Conservation (phyloP, 1,140 invertebrate genomes). For the Sminthurides bifidus region DNA sequence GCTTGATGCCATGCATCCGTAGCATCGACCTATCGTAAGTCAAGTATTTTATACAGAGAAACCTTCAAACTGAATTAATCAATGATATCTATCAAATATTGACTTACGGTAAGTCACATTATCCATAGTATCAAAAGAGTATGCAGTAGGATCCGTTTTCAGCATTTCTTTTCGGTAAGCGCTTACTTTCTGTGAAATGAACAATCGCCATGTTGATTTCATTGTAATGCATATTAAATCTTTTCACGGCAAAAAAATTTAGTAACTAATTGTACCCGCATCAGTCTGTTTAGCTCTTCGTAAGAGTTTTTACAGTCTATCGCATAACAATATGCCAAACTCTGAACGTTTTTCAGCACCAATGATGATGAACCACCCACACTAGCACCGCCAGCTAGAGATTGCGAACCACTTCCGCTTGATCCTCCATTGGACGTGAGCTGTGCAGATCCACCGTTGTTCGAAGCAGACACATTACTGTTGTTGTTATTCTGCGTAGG, state of each 20-base stretch:
- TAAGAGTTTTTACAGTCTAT: conserved; percentile 87
- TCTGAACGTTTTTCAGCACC: conserved; percentile 47
- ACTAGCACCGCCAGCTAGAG: neutral
- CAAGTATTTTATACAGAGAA: neutral
- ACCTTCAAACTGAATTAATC: neutral
- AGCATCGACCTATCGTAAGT: conserved; percentile 48
- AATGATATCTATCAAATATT: neutral
- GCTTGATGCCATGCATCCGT: conserved; percentile 61
- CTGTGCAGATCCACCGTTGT: no score
- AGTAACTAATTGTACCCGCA: conserved; percentile 37
- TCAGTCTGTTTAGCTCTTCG: conserved; percentile 91
- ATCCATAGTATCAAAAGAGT: conserved; percentile 29
- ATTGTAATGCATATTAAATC: neutral
- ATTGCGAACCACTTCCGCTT: no score
- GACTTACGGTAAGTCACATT: conserved; percentile 26
- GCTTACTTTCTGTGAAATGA: conserved; percentile 22
- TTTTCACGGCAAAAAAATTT: neutral
- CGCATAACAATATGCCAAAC: conserved; percentile 84
- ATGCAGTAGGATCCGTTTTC: conserved; percentile 29
- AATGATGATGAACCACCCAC: conserved; percentile 8
- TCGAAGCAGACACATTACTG: conserved; percentile 3
- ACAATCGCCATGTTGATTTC: neutral
- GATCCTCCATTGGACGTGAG: no score
- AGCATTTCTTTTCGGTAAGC: conserved; percentile 31
- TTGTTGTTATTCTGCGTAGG: neutral